Conservation (phyloP, 2,888 invertebrate genomes). For the Incurvaria masculella region DNA sequence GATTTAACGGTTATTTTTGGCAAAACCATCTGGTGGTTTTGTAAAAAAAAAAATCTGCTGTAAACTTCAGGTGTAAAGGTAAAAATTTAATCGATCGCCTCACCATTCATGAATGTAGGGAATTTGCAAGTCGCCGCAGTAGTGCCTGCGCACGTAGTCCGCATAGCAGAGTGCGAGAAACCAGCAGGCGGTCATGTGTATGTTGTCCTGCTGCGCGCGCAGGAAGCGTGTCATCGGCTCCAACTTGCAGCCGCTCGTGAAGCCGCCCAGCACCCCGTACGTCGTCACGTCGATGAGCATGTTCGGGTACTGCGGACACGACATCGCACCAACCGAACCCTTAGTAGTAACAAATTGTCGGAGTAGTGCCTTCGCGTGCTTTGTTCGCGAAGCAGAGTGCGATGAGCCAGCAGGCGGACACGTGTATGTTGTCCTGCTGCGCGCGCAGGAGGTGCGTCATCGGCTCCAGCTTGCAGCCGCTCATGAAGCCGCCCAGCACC, state of each 20-base stretch:
- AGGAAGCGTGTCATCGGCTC: conserved; percentile 40
- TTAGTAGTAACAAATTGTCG: too few relatives aligned
- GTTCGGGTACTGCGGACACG: conserved; percentile 43
- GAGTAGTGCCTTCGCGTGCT: conserved; percentile 46
- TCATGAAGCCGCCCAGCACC: conserved; percentile 30
- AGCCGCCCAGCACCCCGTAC: conserved; percentile 34
- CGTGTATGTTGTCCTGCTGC: conserved; percentile 49
- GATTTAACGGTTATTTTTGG: too few relatives aligned
- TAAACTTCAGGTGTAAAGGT: too few relatives aligned
- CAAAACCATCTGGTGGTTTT: too few relatives aligned
- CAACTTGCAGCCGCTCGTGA: conserved; percentile 28
- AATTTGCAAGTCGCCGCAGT: conserved; percentile 41
- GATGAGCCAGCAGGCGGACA: conserved; percentile 50
- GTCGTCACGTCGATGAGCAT: conserved; percentile 45
- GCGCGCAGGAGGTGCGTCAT: conserved; percentile 38
- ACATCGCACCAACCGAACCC: too few relatives aligned
- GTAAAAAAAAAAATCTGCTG: too few relatives aligned
- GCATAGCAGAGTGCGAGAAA: conserved; percentile 48
- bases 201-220: conserved; percentile 43
- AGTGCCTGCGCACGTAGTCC: conserved; percentile 44
- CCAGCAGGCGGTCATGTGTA: conserved; percentile 51
- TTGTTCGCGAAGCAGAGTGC: conserved; percentile 48
- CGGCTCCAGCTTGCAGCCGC: conserved; percentile 33
- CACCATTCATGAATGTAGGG: conserved; percentile 50
- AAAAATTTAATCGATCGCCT: conserved; percentile 13